Evolutionary conservation across 1,140 invertebrate genomes (phyloP), one percentile per base, ranked within the genome.

Genomic region (Polypedilum vanderplanki): DNA sequence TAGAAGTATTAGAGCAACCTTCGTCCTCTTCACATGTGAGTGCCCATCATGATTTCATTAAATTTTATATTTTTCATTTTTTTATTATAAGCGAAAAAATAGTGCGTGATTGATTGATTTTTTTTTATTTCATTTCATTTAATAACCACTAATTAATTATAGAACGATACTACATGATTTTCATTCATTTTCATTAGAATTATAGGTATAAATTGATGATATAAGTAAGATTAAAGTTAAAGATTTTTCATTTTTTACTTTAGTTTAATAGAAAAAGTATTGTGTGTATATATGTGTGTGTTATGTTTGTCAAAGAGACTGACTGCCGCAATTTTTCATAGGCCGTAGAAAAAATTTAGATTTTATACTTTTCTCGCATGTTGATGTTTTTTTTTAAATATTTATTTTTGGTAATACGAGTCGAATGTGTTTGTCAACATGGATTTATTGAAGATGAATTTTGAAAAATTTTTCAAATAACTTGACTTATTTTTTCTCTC

Each of bases 91-190:
- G 20, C 20, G 17, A 22, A 18, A 70, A 70, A 70, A 18, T 18
- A 70, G 65, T 70, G 65, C 65, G 65, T 70, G 65, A 70, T 70
- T 70, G 65, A 70, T 70, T 67, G 7, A 7, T 20, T 18, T 7
- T 17, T 20, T 18, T 18, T 70, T 7, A 20, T 70, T 18, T 70
- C 2, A 18, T 70, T 18, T 20, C 18, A 18, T 18, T 22, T 70
- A 22, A 70, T 18, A 70, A 18, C 8, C 17, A 70, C 65, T 70
- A 70, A 70, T 15, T 57, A 57, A 57, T 57, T 57, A 57, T 70
- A 70, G 65, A 70, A 70, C 65, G 18, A 18, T 70, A 70, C 65
- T 70, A 70, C 65, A 20, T 70, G 10, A 70, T 70, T 67, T 18
- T 18, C 17, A 8, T 18, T 70, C 65, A 18, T 70, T 70, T 70